Evolutionary conservation across 2,797 vertebrate genomes (phyloP).

Genomic region (Hydrophis major): DNA sequence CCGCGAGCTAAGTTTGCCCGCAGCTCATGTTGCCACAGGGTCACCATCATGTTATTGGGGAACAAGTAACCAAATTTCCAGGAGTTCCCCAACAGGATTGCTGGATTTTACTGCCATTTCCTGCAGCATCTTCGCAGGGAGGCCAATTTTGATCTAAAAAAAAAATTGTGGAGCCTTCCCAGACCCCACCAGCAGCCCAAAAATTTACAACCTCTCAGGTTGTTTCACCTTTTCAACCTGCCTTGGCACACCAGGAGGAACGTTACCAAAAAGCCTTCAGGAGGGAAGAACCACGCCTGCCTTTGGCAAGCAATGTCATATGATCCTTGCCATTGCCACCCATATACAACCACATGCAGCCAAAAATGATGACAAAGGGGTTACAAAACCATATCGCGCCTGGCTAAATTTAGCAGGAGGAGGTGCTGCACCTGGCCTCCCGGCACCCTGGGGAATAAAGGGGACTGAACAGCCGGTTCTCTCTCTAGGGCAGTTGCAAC

Average conservation of each 20-base stretch:
- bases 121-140: not conserved
- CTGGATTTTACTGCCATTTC: not conserved
- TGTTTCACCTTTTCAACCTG: not conserved
- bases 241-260: not conserved
- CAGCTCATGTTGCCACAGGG: too few species aligned
- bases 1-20: too few species aligned
- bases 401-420: too few species aligned
- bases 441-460: too few species aligned
- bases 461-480: too few species aligned
- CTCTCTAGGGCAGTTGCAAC: too few species aligned
- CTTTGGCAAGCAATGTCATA: accelerated
- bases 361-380: too few species aligned
- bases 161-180: not conserved
- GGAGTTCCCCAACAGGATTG: not conserved
- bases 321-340: not conserved
- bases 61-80: not conserved
- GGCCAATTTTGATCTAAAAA: too few species aligned
- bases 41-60: too few species aligned
- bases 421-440: too few species aligned
- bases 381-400: too few species aligned
- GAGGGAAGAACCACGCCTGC: accelerated
- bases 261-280: not conserved
- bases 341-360: accelerated
- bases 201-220: not conserved
- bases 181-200: too few species aligned